phyloP scores from a whole-genome alignment of 2,797 vertebrate genomes.

The Cuniculus paca region DNA sequence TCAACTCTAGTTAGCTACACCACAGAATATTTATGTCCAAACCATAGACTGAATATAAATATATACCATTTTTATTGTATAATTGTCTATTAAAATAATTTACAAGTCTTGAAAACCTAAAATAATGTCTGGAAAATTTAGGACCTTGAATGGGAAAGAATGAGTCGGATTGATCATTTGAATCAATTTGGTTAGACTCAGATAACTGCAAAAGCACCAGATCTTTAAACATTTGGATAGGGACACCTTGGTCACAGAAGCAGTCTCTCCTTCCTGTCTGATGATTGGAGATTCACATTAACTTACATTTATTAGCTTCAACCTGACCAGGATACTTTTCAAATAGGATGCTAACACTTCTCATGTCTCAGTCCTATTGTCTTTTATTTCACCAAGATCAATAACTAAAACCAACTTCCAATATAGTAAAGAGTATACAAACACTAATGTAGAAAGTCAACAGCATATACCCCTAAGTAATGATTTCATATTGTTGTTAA shows the following conservation, averaged over 20 bases:
- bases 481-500: not conserved
- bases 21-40: not conserved
- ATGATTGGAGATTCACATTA: not conserved
- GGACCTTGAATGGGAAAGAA: not conserved
- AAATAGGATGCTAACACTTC: not conserved
- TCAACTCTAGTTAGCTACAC: not conserved
- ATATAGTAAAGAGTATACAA: not conserved
- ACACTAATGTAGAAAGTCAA: not conserved
- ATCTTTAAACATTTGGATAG: not conserved
- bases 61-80: not conserved
- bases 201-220: not conserved
- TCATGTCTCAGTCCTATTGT: not conserved
- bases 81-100: not conserved
- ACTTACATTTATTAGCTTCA: not conserved
- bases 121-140: not conserved
- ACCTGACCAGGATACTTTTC: not conserved
- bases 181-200: not conserved
- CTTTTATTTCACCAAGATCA: not conserved
- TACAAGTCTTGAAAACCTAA: not conserved
- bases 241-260: not conserved
- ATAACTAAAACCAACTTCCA: not conserved
- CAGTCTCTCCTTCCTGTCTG: not conserved
- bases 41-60: not conserved
- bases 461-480: not conserved
- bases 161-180: not conserved